phyloP scores from a whole-genome alignment of 2,888 invertebrate genomes.

The Hermaeophaga mercurialis region DNA sequence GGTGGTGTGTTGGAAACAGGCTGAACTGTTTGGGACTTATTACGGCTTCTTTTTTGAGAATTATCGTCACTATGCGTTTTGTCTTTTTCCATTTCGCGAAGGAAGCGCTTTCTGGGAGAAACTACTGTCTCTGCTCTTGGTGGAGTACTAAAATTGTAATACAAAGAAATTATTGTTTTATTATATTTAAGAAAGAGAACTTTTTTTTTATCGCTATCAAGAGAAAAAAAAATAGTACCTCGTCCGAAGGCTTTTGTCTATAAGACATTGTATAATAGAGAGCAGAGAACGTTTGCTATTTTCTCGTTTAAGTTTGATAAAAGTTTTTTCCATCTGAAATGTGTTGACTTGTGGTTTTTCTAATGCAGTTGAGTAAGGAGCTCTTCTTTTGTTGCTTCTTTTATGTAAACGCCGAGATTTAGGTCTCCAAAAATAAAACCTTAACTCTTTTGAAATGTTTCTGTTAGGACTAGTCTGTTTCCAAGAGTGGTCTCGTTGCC shows the following conservation, averaged over 20 bases:
- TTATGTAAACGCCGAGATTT: slow-evolving; percentile 54
- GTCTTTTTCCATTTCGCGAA: slow-evolving; percentile 74
- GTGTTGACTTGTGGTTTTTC: slow-evolving; percentile 24
- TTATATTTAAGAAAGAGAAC: not conserved
- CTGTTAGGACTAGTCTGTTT: slow-evolving; percentile 79
- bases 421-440: slow-evolving; percentile 71
- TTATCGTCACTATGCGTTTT: slow-evolving; percentile 44
- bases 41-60: slow-evolving; percentile 51
- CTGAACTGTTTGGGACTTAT: slow-evolving; percentile 39
- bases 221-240: slow-evolving; percentile 31
- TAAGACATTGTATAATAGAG: slow-evolving; percentile 49
- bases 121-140: slow-evolving; percentile 63
- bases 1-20: slow-evolving; percentile 7
- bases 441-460: slow-evolving; percentile 74
- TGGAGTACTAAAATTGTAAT: slow-evolving; percentile 48
- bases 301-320: slow-evolving; percentile 34
- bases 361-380: slow-evolving; percentile 62
- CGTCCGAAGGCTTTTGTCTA: slow-evolving; percentile 47
- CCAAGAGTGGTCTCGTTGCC: slow-evolving; percentile 90
- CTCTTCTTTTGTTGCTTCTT: slow-evolving; percentile 64
- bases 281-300: slow-evolving; percentile 44
- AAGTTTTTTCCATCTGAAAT: slow-evolving; percentile 30
- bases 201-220: too few relatives aligned
- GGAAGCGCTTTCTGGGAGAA: slow-evolving; percentile 79
- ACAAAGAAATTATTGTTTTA: slow-evolving; percentile 11